Evolutionary conservation across 1,140 invertebrate species (phyloP).

Genomic region (Drosophila pseudoananassae): DNA sequence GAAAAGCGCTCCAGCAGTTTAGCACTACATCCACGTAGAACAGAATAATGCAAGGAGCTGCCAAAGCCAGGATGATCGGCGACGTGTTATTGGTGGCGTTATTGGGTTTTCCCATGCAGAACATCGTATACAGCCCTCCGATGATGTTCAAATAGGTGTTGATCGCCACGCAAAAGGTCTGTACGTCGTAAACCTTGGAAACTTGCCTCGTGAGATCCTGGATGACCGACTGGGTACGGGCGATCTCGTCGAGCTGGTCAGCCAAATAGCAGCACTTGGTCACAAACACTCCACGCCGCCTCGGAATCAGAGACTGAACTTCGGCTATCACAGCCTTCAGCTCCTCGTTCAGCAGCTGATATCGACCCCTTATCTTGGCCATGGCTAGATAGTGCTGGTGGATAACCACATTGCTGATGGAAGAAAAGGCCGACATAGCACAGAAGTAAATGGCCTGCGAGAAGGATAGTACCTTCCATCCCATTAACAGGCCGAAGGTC

Average conservation of each 20-base stretch:
- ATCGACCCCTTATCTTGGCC: conserved; percentile 34
- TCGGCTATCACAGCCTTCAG: conserved; percentile 26
- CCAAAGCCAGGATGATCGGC: neutral
- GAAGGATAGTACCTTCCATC: neutral
- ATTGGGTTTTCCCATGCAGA: neutral
- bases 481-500: neutral
- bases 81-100: neutral
- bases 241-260: conserved; percentile 50
- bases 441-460: neutral
- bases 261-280: conserved; percentile 50
- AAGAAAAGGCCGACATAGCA: neutral
- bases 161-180: conserved; percentile 10
- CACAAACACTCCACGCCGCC: conserved; percentile 15
- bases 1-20: conserved; percentile 4
- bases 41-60: neutral
- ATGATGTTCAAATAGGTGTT: conserved; percentile 26
- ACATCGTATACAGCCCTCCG: conserved; percentile 18
- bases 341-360: conserved; percentile 33
- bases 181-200: conserved; percentile 26
- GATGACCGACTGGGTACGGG: conserved; percentile 18
- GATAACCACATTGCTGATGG: conserved; percentile 36
- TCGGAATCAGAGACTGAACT: conserved; percentile 2
- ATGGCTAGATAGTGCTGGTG: conserved; percentile 46
- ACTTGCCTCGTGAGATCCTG: conserved; percentile 20
- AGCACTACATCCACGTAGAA: conserved; percentile 31